Base-by-base conservation (phyloP, 2,888 invertebrate species). In the Tipula vernalis region DNA sequence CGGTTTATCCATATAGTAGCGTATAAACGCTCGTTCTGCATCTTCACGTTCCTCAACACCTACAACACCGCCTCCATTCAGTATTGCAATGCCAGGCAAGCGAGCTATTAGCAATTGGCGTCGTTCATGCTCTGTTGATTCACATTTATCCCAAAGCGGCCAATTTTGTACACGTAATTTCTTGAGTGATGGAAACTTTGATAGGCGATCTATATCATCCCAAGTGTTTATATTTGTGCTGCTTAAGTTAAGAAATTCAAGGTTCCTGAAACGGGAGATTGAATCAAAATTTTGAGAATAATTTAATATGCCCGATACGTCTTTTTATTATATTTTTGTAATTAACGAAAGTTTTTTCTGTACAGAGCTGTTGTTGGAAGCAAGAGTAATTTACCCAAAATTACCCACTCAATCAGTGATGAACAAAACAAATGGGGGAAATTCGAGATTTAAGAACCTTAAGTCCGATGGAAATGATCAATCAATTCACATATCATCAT, bases 21-120 rank as follows among this genome's bases (percentile, higher is more conserved):
- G 94, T 89, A 98, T 97, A 91, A 98, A 98, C 88, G 98, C 97
- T 87, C 98, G 93, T 91, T 98, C 98, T 13, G 98, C 96, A 90
- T 97, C 96, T 91, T 98, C 98, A 87, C 98, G 93, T 91, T 98
- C 98, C 89, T 96, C 96, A 0, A 93, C 93, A 47, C 95, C 95
- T 88, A 98, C 97, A 13, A 94, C 94, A 18, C 96, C 96, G 87
- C 98, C 98, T 0, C 98, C 98, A 92, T 98, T 98, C 83, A 98
- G 92, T 86, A 96, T 96, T 88, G 94, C 93, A 85, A 98, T 95
- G 90, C 95, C 96, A 57, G 98, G 98, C 88, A 98, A 92, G 88
- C 98, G 93, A 12, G 98, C 98, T 86, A 98, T 96, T 86, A 98
- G 92, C 87, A 98, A 93, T 91, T 98, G 95, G 86, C 98, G 93